phyloP scores from a whole-genome alignment of 2,888 invertebrate genomes.

The Pollenia amentaria region DNA sequence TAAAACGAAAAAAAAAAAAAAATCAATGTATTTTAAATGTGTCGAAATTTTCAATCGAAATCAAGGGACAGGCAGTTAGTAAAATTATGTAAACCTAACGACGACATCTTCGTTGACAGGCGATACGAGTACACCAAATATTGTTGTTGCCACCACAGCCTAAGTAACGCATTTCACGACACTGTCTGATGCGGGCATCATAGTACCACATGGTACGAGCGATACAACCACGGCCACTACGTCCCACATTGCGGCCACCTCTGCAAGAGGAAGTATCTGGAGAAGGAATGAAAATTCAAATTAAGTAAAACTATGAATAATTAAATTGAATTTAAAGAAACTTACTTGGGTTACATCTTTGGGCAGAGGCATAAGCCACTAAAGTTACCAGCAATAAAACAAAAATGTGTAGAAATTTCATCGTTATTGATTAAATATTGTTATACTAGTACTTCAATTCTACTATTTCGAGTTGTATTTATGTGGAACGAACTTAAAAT shows the following conservation, averaged over 20 bases:
- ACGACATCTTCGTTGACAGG: constrained; percentile 40
- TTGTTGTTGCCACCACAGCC: constrained; percentile 68
- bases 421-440: neutral
- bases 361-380: constrained; percentile 36
- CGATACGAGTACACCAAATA: constrained; percentile 51
- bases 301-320: neutral
- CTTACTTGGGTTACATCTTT: constrained; percentile 42
- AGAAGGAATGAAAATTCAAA: neutral
- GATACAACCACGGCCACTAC: constrained; percentile 13
- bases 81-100: neutral
- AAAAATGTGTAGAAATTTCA: constrained; percentile 29
- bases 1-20: too few species aligned
- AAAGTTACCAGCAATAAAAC: constrained; percentile 14
- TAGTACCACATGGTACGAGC: constrained; percentile 57
- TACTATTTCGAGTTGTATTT: too few species aligned
- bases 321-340: neutral
- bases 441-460: too few species aligned
- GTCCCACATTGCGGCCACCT: constrained; percentile 1
- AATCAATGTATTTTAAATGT: neutral
- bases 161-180: constrained; percentile 47
- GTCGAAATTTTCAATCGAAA: neutral
- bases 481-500: too few species aligned
- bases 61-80: neutral
- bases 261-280: constrained; percentile 8
- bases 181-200: constrained; percentile 35